Percentiles rank a stretch among this genome's conserved stretches.
Conservation (phyloP, 2,113 vertebrate species). For the Notothenia rossii region DNA sequence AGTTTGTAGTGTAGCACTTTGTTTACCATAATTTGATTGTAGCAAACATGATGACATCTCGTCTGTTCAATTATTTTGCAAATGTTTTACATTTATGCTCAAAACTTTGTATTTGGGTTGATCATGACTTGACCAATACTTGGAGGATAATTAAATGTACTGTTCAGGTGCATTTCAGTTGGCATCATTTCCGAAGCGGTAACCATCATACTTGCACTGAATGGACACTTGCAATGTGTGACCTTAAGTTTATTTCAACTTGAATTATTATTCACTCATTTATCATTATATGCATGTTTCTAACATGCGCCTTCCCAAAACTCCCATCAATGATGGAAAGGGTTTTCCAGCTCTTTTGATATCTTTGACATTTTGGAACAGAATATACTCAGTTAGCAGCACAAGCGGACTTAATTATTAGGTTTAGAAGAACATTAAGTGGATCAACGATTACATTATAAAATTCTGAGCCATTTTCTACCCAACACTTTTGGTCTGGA, state of each 20-base stretch:
- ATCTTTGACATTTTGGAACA: constrained; percentile 13
- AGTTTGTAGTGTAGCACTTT: neutral
- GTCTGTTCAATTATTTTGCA: neutral
- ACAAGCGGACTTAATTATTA: constrained; percentile 39
- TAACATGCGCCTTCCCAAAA: neutral
- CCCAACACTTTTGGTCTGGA: constrained; percentile 26
- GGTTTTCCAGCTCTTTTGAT: constrained; percentile 3
- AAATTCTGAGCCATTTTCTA: constrained; percentile 31
- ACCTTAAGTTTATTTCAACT: neutral
- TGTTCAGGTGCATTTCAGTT: neutral
- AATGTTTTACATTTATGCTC: neutral
- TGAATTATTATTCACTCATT: neutral
- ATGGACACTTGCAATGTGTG: neutral
- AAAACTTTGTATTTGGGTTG: neutral
- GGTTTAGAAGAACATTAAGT: constrained; percentile 39
- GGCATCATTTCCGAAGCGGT: neutral
- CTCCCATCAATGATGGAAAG: neutral
- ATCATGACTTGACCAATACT: neutral
- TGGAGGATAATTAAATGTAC: neutral
- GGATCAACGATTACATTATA: constrained; percentile 27
- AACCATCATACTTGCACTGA: neutral
- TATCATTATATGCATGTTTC: neutral
- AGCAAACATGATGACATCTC: neutral
- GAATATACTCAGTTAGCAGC: constrained; percentile 4
- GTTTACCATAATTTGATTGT: neutral